Conservation (phyloP, 2,888 invertebrate species). For the Rhagium mordax region DNA sequence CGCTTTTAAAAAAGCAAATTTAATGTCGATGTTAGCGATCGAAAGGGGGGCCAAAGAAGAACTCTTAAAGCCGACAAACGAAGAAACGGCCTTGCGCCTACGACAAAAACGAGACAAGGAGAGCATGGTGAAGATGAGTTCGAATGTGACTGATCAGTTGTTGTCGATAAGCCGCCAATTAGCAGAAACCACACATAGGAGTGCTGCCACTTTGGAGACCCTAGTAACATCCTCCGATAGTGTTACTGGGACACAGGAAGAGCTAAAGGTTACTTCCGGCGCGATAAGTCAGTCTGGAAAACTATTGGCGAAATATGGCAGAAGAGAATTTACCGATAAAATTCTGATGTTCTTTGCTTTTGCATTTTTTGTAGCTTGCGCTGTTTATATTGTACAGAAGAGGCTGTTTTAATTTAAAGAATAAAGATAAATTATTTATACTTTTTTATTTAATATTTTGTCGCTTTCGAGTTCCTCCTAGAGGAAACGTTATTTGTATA, state of each 20-base stretch:
- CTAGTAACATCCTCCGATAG: conserved; percentile 81
- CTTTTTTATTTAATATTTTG: no score
- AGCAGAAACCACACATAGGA: conserved; percentile 89
- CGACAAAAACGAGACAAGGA: conserved; percentile 79
- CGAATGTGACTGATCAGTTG: conserved; percentile 88
- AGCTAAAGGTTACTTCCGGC: conserved; percentile 88
- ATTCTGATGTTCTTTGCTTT: conserved; percentile 90
- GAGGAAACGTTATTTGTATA: background rate
- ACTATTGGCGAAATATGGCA: conserved; percentile 92
- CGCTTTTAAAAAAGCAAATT: conserved; percentile 86
- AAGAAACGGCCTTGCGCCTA: conserved; percentile 73
- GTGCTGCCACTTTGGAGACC: conserved; percentile 88
- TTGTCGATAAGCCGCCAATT: conserved; percentile 88
- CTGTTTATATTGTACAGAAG: conserved; percentile 94
- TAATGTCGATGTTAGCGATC: conserved; percentile 83
- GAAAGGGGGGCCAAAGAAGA: conserved; percentile 84
- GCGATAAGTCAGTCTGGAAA: conserved; percentile 92
- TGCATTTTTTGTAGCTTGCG: conserved; percentile 90
- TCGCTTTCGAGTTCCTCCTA: no score
- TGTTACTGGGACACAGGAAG: conserved; percentile 83
- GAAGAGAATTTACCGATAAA: conserved; percentile 96
- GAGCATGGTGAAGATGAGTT: conserved; percentile 79
- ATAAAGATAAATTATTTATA: background rate
- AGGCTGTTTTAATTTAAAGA: conserved; percentile 78
- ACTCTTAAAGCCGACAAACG: conserved; percentile 75